These are phyloP conservation scores for Darevskia nairensis DNA, from an alignment of 2,797 vertebrate species.

Conservation along the genomic window DNA sequence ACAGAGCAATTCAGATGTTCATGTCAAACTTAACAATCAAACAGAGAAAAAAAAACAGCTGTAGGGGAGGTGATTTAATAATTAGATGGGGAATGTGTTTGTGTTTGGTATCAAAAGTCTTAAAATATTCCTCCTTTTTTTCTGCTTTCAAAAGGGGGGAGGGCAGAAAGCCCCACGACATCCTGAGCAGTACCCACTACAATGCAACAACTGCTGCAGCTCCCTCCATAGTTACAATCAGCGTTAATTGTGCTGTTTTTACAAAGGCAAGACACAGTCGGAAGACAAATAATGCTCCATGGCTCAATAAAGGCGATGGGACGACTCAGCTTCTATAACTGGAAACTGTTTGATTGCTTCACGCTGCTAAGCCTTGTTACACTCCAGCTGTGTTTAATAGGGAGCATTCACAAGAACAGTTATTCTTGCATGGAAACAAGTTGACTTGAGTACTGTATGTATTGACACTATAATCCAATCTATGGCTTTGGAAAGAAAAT, in stretches of 20 bases:
- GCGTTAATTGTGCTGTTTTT: conserved; percentile 28
- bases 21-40: neutral
- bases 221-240: conserved; percentile 25
- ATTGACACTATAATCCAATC: conserved; percentile 44
- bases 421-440: conserved; percentile 52
- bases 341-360: conserved; percentile 37
- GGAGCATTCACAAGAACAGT: conserved; percentile 10
- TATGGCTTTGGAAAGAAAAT: conserved; percentile 46
- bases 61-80: neutral
- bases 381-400: conserved; percentile 43
- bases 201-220: neutral
- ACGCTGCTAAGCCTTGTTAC: conserved; percentile 39
- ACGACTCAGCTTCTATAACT: conserved; percentile 31
- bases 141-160: neutral
- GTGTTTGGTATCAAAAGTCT: neutral
- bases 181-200: neutral
- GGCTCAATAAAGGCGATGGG: conserved; percentile 7
- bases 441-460: conserved; percentile 41
- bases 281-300: conserved; percentile 30
- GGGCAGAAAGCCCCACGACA: neutral
- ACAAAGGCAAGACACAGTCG: conserved; percentile 36
- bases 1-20: neutral
- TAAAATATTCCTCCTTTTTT: neutral
- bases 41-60: neutral
- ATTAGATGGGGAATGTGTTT: neutral